Evolutionary conservation across 1,140 invertebrate genomes (phyloP).

Genomic region (Heliothis virescens): DNA sequence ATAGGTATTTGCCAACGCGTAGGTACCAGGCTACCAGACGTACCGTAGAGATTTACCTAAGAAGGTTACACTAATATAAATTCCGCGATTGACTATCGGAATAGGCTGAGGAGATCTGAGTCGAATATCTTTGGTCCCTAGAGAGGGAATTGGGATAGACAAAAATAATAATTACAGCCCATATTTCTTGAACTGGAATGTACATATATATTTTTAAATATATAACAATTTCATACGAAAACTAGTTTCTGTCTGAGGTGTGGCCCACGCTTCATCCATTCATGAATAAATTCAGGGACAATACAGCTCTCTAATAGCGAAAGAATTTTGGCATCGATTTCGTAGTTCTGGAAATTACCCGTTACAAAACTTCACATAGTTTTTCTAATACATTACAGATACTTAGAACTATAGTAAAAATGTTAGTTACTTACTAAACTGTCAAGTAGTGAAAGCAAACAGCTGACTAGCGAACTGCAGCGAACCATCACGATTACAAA

Average conservation of each 20-base stretch:
- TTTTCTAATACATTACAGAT: no score
- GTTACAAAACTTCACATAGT: no score
- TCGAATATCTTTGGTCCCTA: neutral
- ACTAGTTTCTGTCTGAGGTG: no score
- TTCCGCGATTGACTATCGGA: neutral
- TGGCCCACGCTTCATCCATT: no score
- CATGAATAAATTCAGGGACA: no score
- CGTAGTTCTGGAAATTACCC: no score
- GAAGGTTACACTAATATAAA: neutral
- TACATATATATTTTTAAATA: no score
- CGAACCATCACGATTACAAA: constrained; percentile 48
- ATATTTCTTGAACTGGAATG: neutral
- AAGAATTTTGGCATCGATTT: no score
- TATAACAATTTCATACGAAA: no score
- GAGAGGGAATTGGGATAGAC: no score
- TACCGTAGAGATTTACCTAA: neutral
- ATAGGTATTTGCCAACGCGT: constrained; percentile 16
- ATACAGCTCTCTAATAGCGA: no score
- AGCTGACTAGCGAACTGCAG: constrained; percentile 48
- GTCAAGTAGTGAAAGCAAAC: constrained; percentile 49
- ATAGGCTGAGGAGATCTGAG: neutral
- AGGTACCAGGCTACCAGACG: neutral
- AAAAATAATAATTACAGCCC: neutral
- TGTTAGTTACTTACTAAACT: constrained; percentile 45
- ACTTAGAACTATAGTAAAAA: no score